A percentile compares a stretch with the other conserved stretches of the same genome.
phyloP scores from a whole-genome alignment of 2,113 vertebrate genomes.

The Aegithalos caudatus region DNA sequence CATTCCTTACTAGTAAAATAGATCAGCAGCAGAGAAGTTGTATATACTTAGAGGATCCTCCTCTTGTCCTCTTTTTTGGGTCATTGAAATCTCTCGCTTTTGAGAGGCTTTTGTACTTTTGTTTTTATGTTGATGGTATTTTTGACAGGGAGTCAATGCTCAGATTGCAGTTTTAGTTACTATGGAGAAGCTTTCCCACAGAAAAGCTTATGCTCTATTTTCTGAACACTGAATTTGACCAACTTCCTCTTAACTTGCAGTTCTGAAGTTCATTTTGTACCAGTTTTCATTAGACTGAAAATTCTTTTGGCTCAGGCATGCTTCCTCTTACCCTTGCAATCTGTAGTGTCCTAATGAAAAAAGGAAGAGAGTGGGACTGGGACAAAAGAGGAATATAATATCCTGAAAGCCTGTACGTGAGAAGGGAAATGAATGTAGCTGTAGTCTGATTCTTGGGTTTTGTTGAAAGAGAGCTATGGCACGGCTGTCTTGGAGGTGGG shows the following conservation, averaged over 20 bases:
- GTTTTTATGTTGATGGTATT: slow-evolving; percentile 25
- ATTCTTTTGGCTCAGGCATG: not conserved
- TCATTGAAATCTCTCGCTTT: not conserved
- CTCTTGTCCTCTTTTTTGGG: slow-evolving; percentile 10
- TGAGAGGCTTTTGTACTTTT: slow-evolving; percentile 46
- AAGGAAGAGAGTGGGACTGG: not conserved
- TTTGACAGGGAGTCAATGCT: slow-evolving; percentile 49
- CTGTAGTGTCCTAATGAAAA: not conserved
- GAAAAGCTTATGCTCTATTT: slow-evolving; percentile 30
- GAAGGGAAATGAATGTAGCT: not conserved
- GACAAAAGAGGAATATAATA: not conserved
- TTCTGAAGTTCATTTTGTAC: slow-evolving; percentile 5
- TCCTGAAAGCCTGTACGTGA: not conserved
- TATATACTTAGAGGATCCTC: not conserved
- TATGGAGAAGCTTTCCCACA: slow-evolving; percentile 52
- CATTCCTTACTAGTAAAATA: not conserved
- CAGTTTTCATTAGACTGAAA: not conserved
- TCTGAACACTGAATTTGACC: slow-evolving; percentile 20
- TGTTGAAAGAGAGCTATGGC: not conserved
- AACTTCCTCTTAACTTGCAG: slow-evolving; percentile 12
- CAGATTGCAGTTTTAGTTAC: slow-evolving; percentile 38
- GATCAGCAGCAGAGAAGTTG: not conserved
- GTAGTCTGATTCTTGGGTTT: not conserved
- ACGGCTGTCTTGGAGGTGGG: not conserved
- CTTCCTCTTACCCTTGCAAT: not conserved